Conservation (phyloP, 1,140 invertebrate species). For the Drosophila saltans region DNA sequence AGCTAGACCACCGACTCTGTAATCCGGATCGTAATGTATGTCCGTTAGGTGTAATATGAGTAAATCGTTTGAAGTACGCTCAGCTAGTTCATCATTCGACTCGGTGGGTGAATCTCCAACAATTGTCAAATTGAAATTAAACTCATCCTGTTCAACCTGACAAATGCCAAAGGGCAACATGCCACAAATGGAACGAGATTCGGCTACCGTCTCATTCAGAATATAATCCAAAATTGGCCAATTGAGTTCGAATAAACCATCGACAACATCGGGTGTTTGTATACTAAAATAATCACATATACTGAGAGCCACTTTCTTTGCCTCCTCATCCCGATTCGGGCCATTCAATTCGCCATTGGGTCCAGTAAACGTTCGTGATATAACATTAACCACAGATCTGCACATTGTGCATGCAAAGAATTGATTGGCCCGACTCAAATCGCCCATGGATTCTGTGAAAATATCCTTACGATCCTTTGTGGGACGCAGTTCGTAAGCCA, state of each 20-base stretch:
- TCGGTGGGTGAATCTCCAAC: slow-evolving; percentile 31
- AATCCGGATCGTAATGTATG: slow-evolving; percentile 91
- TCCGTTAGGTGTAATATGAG: slow-evolving; percentile 91
- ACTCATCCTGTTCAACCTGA: slow-evolving; percentile 53
- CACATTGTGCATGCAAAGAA: slow-evolving; percentile 84
- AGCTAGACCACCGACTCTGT: slow-evolving; percentile 86
- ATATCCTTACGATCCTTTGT: slow-evolving; percentile 57
- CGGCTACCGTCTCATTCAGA: slow-evolving; percentile 55
- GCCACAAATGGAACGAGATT: slow-evolving; percentile 64
- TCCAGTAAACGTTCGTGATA: slow-evolving; percentile 75
- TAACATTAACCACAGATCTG: slow-evolving; percentile 80
- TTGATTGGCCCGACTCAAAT: slow-evolving; percentile 51
- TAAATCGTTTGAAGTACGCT: slow-evolving; percentile 63
- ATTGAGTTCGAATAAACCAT: slow-evolving; percentile 83
- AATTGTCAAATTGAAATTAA: slow-evolving; percentile 53
- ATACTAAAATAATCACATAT: slow-evolving; percentile 66
- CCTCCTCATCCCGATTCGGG: slow-evolving; percentile 76
- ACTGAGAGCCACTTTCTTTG: slow-evolving; percentile 83
- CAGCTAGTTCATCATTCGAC: slow-evolving; percentile 46
- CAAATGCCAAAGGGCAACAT: slow-evolving; percentile 69
- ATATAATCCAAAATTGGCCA: slow-evolving; percentile 65
- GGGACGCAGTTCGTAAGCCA: slow-evolving; percentile 45
- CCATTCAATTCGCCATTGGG: slow-evolving; percentile 55
- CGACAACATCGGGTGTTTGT: slow-evolving; percentile 83
- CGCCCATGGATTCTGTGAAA: slow-evolving; percentile 57